phyloP scores from a whole-genome alignment of 2,888 invertebrate species.

The Euzetes globulus region DNA sequence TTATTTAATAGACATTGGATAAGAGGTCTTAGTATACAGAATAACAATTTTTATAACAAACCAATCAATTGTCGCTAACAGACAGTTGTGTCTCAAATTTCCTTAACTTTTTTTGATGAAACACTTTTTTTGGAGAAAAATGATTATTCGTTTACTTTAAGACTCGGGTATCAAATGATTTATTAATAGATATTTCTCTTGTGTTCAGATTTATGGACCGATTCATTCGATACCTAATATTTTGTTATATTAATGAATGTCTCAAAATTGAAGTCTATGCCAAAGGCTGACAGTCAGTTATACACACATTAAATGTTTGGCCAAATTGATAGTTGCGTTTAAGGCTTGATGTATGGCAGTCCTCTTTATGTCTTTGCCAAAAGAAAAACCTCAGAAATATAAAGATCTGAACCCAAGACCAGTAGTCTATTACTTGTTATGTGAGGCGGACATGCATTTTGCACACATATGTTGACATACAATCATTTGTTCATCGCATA shows the following conservation, averaged over 20 bases:
- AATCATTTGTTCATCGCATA: conserved; percentile 14
- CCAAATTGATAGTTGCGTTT: background rate
- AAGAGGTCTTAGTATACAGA: background rate
- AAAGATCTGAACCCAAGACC: background rate
- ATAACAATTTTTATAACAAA: background rate
- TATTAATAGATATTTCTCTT: background rate
- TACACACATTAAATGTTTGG: background rate
- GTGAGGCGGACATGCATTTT: conserved; percentile 4
- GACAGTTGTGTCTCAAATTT: background rate
- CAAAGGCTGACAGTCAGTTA: background rate
- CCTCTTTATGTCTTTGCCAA: background rate
- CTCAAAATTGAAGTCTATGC: background rate
- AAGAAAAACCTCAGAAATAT: background rate
- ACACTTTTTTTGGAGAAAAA: background rate
- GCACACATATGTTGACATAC: conserved; percentile 10
- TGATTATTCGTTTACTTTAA: background rate
- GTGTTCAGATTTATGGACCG: background rate
- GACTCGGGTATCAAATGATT: background rate
- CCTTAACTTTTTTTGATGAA: background rate
- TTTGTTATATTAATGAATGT: background rate
- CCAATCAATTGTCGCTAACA: background rate
- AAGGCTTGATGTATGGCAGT: background rate
- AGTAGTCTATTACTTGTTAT: background rate
- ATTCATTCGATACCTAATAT: background rate
- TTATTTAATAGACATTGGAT: background rate